Evolutionary conservation across 1,140 invertebrate species (phyloP), one percentile per base, ranked within the genome.

Genomic region (Panagrolaimus sp.): DNA sequence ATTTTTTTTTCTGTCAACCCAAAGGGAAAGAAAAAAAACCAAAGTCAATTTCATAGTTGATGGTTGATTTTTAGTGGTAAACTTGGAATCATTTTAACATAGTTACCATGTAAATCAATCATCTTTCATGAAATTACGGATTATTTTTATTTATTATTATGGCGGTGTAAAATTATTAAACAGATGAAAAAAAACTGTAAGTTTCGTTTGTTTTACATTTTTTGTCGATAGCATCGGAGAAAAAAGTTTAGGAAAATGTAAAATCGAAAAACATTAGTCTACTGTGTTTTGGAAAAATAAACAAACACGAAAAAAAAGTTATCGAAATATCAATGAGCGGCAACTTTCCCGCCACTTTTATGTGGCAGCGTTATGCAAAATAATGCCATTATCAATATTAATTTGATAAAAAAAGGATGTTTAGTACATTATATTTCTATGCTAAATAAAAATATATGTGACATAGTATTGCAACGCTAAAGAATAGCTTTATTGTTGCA

Each of bases 101-200:
- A 69, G 68, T 67, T 69, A 69, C 68, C 68, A 69, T 69, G 68
- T 46, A 69, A 69, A 65, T 69, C 68, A 69, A 69, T 46, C 68
- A 28, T 28, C 8, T 21, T n/a, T 21, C 21, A 28, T 58, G 52
- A 58, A 21, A 28, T 14, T n/a, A 8, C 52, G 4, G 28, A 12
- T 10, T 28, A 10, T 12, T 24, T 26, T 58, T 58, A 12, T 26
- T 24, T 43, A 15, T 24, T 63, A 69, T 46, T 14, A 47, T 65
- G 45, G 17, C 9, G 26, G 2, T 44, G n/a, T 43, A 24, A 21
- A 21, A 44, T 17, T 43, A 43, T 21, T 21, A 65, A 65, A 63
- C 9, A 15, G 1, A 65, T 32, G 21, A 4, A 26, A 28, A 64
- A 65, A 32, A 15, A 43, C 43, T 65, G 17, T 38, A 43, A 21